Evolutionary conservation across 2,797 vertebrate genomes (phyloP).

Genomic region (Parambassis ranga): DNA sequence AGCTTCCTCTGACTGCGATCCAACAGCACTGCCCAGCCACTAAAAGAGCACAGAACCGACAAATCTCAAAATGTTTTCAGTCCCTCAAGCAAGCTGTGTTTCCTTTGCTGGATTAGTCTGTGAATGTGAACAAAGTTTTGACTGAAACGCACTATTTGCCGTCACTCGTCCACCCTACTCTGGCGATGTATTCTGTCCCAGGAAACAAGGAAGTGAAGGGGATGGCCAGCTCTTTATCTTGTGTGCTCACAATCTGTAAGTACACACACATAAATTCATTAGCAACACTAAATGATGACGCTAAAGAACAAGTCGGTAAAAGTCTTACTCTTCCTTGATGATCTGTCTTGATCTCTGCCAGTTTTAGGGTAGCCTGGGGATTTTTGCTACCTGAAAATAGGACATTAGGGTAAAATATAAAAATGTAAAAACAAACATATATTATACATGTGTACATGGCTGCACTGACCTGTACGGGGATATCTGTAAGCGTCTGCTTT

Average conservation of each 20-base stretch:
- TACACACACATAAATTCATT: conserved; percentile 10
- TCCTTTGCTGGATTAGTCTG: background rate
- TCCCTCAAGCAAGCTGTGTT: background rate
- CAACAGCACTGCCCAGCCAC: conserved; percentile 95
- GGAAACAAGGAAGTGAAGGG: conserved; percentile 90
- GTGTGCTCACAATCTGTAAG: conserved; percentile 84
- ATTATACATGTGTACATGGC: background rate
- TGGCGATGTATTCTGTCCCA: conserved; percentile 91
- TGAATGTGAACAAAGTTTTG: background rate
- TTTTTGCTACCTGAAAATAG: conserved; percentile 91
- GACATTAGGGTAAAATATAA: background rate
- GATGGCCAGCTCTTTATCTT: conserved; percentile 91
- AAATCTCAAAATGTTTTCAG: background rate
- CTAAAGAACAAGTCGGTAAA: background rate
- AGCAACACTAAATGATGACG: background rate
- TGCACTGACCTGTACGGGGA: conserved; percentile 89
- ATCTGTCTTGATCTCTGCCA: conserved; percentile 91
- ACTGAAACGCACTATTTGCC: conserved; percentile 89
- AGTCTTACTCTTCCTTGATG: conserved; percentile 86
- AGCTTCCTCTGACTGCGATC: conserved; percentile 93
- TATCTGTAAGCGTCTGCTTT: conserved; percentile 97
- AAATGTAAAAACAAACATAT: background rate
- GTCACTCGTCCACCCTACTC: conserved; percentile 95
- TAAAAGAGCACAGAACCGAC: conserved; percentile 53
- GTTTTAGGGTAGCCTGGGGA: conserved; percentile 91